Base-by-base conservation (phyloP, 2,113 vertebrate species). In the Apaloderma vittatum region DNA sequence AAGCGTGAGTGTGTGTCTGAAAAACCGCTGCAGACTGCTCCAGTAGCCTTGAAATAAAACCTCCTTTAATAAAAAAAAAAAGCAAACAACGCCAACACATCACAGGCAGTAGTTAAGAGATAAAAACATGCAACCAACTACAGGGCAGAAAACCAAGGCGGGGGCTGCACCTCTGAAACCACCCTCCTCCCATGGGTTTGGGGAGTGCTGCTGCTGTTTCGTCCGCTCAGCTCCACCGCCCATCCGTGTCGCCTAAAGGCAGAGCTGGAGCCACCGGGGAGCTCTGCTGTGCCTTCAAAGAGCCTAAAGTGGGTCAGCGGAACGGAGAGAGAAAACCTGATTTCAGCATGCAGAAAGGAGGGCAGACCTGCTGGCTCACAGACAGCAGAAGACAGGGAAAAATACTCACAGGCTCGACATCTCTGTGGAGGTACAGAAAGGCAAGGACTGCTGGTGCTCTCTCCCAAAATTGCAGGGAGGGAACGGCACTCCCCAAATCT, bases 231-330 rank as follows among this genome's bases (percentile, higher is more conserved):
- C 88, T 93, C 63, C 73, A 66, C 73, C 8, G 8, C 83, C 68
- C 36, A 1, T 23, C 81, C 51, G 0, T 6, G 15, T 76, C 52
- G 91, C 88, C 95, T 1, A 3, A 79, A 89, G 93, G 91, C 95
- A 97, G 77, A 95, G 80, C 91, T 4, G 57, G 86, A 62, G 91
- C 86, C 94, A 1, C 81, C 2, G 32, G 93, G 83, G 88, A 97
- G 83, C 93, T 86, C 63, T 1, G 14, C 80, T 0, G 14, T 3
- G 87, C 48, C 88, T 97, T 96, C 95, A 96, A 97, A 92, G 95
- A 92, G 82, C 92, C 68, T 92, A 95, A 97, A 96, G 63, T 86
- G 92, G 88, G 95, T 94, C 90, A 97, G 86, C 68, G 2, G 73
- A 95, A 94, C 10, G 3, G 55, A 92, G 91, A 93, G 66, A 89